Percentiles rank a stretch among this genome's conserved stretches.
phyloP scores from a whole-genome alignment of 2,888 invertebrate species.

The Hyles lineata region DNA sequence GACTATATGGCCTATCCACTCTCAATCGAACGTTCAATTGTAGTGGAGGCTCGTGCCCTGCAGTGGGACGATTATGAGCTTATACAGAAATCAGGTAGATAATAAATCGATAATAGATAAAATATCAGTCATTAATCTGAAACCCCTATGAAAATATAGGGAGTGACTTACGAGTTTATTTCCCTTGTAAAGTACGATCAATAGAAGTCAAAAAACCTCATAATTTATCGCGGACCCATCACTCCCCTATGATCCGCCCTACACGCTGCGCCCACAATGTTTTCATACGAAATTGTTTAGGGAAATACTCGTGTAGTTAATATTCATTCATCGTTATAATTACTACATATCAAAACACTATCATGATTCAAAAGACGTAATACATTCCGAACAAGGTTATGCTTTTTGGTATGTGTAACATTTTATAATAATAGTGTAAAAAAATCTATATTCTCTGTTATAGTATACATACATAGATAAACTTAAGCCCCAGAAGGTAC shows the following conservation, averaged over 20 bases:
- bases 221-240: constrained; percentile 60
- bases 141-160: background rate
- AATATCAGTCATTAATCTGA: background rate
- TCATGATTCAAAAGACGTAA: background rate
- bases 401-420: background rate
- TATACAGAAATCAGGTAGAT: no score
- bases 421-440: background rate
- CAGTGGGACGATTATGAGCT: no score
- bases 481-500: no score
- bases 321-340: constrained; percentile 53
- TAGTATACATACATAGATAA: no score
- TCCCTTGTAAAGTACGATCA: constrained; percentile 47
- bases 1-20: no score
- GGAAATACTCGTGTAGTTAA: constrained; percentile 62
- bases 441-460: no score
- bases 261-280: constrained; percentile 61
- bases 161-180: constrained; percentile 7
- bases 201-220: constrained; percentile 66
- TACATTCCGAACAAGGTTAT: background rate
- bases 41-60: no score
- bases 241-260: constrained; percentile 54
- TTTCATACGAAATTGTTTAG: constrained; percentile 65
- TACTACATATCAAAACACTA: constrained; percentile 34
- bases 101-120: no score
- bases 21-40: no score